Evolutionary conservation across 2,888 invertebrate species (phyloP).

Genomic region (Drosophila helvetica): DNA sequence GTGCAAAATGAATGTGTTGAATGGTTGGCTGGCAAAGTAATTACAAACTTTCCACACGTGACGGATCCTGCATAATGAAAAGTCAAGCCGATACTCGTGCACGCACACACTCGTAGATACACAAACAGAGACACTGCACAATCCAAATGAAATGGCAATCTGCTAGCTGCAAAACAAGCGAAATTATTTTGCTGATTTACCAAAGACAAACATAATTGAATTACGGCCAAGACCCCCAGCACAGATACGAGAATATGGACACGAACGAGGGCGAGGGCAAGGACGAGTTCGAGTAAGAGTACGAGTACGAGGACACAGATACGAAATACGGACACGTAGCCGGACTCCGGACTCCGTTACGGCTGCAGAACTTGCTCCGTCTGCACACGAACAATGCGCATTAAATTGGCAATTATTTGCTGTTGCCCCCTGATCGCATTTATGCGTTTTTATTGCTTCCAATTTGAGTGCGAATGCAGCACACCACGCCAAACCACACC

Average conservation of each 20-base stretch:
- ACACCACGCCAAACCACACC: neutral
- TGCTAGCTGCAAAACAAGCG: conserved; percentile 59
- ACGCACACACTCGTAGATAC: neutral
- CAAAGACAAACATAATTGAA: conserved; percentile 78
- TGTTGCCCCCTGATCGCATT: conserved; percentile 48
- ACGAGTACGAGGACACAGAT: too few relatives aligned
- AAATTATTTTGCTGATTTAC: conserved; percentile 74
- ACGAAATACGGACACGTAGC: conserved; percentile 20
- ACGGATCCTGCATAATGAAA: conserved; percentile 65
- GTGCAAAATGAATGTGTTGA: conserved; percentile 41
- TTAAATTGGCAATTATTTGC: conserved; percentile 76
- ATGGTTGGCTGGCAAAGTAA: conserved; percentile 46
- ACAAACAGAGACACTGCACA: conserved; percentile 48
- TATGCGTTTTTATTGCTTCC: conserved; percentile 45
- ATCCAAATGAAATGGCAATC: conserved; percentile 40
- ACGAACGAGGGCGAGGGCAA: conserved; percentile 14
- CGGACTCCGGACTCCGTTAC: conserved; percentile 1
- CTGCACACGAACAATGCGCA: conserved; percentile 58
- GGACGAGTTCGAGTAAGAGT: too few relatives aligned
- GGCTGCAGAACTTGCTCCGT: conserved; percentile 33
- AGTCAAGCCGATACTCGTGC: conserved; percentile 41
- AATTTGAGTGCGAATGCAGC: conserved; percentile 9
- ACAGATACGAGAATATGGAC: conserved; percentile 13
- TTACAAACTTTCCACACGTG: conserved; percentile 63
- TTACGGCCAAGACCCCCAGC: conserved; percentile 48